A percentile compares a stretch with the other conserved stretches of the same genome.
Evolutionary conservation across 1,140 invertebrate genomes (phyloP).

Genomic region (Magallana ariakensis): DNA sequence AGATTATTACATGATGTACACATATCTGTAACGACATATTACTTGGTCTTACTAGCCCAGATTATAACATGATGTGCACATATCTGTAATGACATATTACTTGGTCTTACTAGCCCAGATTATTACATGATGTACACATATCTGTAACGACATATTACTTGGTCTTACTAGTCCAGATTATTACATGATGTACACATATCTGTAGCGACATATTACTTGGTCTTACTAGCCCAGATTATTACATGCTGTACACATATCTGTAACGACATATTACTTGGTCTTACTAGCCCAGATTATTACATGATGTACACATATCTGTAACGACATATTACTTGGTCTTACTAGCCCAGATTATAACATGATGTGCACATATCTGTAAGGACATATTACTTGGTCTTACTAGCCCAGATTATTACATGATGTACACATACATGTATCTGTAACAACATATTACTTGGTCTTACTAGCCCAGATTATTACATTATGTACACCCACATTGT

Average conservation of each 20-base stretch:
- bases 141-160: conserved; percentile 76
- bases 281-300: conserved; percentile 85
- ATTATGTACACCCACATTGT: conserved; percentile 86
- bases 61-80: conserved; percentile 85
- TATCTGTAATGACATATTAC: conserved; percentile 77
- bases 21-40: conserved; percentile 77
- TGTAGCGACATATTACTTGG: conserved; percentile 78
- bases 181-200: conserved; percentile 83
- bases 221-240: conserved; percentile 84
- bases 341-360: conserved; percentile 85
- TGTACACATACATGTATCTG: conserved; percentile 79
- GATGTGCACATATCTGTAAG: conserved; percentile 83
- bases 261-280: conserved; percentile 77
- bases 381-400: conserved; percentile 81
- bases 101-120: conserved; percentile 84
- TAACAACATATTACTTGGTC: conserved; percentile 78
- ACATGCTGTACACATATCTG: conserved; percentile 84
- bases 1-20: conserved; percentile 85
- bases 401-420: conserved; percentile 85
- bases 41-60: conserved; percentile 83
- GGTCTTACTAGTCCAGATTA: conserved; percentile 85
- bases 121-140: conserved; percentile 86
- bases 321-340: conserved; percentile 80
- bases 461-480: conserved; percentile 85
- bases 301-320: conserved; percentile 83